Percentiles rank a stretch among this genome's conserved stretches.
Conservation (phyloP, 2,113 vertebrate genomes). For the Paraplagusia blochii region DNA sequence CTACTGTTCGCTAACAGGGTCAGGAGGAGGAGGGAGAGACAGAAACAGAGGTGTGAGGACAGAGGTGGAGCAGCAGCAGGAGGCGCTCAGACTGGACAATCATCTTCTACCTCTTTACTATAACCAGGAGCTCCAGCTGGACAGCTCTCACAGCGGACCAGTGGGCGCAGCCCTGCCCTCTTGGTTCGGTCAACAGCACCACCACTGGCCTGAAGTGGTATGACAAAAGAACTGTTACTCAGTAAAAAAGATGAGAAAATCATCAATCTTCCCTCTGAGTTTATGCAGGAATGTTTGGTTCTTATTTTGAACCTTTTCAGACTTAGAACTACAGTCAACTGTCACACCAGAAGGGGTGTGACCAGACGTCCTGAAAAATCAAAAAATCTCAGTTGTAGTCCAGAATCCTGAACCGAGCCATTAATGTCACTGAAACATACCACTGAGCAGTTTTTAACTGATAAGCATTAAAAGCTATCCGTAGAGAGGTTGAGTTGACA, state of each 20-base stretch:
- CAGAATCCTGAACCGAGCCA: too few relatives aligned
- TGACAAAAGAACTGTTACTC: conserved; percentile 23
- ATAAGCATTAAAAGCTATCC: too few relatives aligned
- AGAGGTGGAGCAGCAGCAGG: not conserved
- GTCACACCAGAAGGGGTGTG: too few relatives aligned
- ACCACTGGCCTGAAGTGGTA: conserved; percentile 57
- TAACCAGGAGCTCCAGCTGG: conserved; percentile 56
- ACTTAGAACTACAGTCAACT: too few relatives aligned
- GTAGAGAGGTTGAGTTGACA: too few relatives aligned
- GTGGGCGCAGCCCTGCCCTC: conserved; percentile 22
- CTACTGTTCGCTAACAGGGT: conserved; percentile 85
- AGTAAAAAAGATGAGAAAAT: not conserved
- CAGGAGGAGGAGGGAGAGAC: conserved; percentile 4
- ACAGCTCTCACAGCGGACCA: conserved; percentile 57
- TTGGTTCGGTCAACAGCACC: conserved; percentile 9
- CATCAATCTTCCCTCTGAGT: too few relatives aligned
- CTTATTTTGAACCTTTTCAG: not conserved
- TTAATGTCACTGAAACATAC: too few relatives aligned
- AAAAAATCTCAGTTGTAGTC: too few relatives aligned
- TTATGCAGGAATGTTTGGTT: not conserved
- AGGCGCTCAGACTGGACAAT: not conserved
- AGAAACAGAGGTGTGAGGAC: conserved; percentile 3
- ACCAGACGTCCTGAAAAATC: too few relatives aligned
- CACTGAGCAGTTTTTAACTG: too few relatives aligned
- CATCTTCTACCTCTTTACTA: conserved; percentile 68